Evolutionary conservation across 1,140 invertebrate genomes (phyloP).

Genomic region (Neodiprion lecontei): DNA sequence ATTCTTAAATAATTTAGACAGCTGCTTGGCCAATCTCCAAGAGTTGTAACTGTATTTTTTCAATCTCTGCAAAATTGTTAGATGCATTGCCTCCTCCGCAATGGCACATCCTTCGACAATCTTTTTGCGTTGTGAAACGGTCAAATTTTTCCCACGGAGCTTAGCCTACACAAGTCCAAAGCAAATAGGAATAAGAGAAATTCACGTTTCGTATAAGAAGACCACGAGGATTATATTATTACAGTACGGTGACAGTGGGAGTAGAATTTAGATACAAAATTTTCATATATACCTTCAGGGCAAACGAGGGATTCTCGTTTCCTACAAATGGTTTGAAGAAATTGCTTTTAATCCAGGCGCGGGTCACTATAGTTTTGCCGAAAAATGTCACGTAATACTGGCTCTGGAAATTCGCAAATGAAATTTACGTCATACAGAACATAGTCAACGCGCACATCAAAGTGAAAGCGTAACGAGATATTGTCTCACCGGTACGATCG

Average conservation of each 20-base stretch:
- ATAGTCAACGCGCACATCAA: slow-evolving; percentile 19
- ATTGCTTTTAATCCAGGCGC: slow-evolving; percentile 62
- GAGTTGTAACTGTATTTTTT: slow-evolving; percentile 58
- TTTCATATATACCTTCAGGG: slow-evolving; percentile 19
- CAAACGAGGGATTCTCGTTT: slow-evolving; percentile 34
- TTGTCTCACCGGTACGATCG: slow-evolving; percentile 61
- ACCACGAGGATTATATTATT: no score
- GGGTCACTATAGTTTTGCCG: slow-evolving; percentile 58
- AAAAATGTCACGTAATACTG: slow-evolving; percentile 72
- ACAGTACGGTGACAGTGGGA: background rate
- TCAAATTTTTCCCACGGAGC: background rate
- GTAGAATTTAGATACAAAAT: slow-evolving; percentile 32
- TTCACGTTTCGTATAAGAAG: no score
- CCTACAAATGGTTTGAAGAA: slow-evolving; percentile 54
- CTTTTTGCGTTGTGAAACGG: slow-evolving; percentile 30
- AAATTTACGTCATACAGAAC: no score
- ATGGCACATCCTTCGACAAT: slow-evolving; percentile 45
- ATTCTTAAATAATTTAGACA: background rate
- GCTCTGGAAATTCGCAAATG: slow-evolving; percentile 54
- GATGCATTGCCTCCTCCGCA: slow-evolving; percentile 51
- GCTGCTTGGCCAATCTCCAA: slow-evolving; percentile 21
- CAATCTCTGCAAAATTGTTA: slow-evolving; percentile 52
- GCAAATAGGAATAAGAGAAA: background rate
- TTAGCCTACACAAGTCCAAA: background rate
- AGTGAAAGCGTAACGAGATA: background rate